phyloP scores from a whole-genome alignment of 2,113 vertebrate genomes.

The Percina caprodes region DNA sequence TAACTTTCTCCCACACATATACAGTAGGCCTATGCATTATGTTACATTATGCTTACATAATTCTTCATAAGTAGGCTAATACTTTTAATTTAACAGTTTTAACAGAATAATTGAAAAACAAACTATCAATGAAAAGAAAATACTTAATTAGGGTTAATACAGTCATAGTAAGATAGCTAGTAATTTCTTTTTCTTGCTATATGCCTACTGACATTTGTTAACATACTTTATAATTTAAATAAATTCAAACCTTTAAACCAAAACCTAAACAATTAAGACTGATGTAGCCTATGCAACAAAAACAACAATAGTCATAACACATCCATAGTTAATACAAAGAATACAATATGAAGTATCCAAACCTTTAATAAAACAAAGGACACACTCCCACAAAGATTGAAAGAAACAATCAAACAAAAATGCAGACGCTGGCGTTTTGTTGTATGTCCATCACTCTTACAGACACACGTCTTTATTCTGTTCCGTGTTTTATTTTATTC shows the following conservation, averaged over 20 bases:
- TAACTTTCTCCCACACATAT: background rate
- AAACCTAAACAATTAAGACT: background rate
- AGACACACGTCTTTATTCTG: constrained; percentile 5
- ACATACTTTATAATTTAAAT: background rate
- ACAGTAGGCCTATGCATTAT: background rate
- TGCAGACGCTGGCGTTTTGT: background rate
- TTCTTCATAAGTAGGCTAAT: background rate
- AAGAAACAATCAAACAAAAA: background rate
- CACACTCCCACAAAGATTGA: background rate
- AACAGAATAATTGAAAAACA: background rate
- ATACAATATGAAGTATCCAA: background rate
- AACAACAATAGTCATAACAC: background rate
- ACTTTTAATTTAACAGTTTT: background rate
- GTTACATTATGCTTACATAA: background rate
- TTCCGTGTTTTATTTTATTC: constrained; percentile 1
- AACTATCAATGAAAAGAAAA: background rate
- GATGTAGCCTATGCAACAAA: too few species aligned
- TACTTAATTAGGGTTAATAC: background rate
- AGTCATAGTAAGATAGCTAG: background rate
- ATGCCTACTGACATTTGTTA: background rate
- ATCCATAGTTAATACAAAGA: background rate
- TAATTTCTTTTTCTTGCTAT: background rate
- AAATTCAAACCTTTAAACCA: background rate
- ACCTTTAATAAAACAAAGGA: background rate
- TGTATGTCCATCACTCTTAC: background rate